phyloP scores from a whole-genome alignment of 2,797 vertebrate species.

The Gadopsis bispinosus region DNA sequence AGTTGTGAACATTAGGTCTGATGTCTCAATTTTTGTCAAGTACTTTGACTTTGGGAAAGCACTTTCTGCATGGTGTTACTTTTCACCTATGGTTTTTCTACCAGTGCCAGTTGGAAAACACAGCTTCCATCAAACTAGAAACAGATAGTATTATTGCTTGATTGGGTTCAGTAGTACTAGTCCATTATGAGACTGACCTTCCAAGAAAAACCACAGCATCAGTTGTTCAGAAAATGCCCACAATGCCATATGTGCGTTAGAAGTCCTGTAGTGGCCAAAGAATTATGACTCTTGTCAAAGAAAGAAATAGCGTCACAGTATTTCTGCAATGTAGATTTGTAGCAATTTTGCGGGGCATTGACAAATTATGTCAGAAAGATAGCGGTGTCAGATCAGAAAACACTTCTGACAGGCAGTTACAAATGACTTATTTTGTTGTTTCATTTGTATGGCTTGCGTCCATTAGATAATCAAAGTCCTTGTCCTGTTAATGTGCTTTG shows the following conservation, averaged over 20 bases:
- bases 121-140: not conserved
- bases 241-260: not conserved
- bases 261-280: not conserved
- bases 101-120: not conserved
- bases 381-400: not conserved
- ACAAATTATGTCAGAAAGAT: not conserved
- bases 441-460: not conserved
- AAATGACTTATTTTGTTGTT: not conserved
- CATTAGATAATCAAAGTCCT: slow-evolving; percentile 7
- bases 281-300: not conserved
- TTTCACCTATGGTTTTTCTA: not conserved
- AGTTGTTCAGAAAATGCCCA: not conserved
- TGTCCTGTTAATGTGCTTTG: slow-evolving; percentile 8
- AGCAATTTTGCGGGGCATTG: not conserved
- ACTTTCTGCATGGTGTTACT: too few species aligned
- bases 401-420: not conserved
- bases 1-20: not conserved
- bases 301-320: too few species aligned
- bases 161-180: not conserved
- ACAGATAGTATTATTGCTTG: not conserved
- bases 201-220: not conserved
- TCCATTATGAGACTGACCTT: slow-evolving; percentile 2
- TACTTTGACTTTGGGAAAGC: not conserved
- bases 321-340: not conserved
- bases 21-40: not conserved